Evolutionary conservation across 2,113 vertebrate species (phyloP).

Genomic region (Thryonomys swinderianus): DNA sequence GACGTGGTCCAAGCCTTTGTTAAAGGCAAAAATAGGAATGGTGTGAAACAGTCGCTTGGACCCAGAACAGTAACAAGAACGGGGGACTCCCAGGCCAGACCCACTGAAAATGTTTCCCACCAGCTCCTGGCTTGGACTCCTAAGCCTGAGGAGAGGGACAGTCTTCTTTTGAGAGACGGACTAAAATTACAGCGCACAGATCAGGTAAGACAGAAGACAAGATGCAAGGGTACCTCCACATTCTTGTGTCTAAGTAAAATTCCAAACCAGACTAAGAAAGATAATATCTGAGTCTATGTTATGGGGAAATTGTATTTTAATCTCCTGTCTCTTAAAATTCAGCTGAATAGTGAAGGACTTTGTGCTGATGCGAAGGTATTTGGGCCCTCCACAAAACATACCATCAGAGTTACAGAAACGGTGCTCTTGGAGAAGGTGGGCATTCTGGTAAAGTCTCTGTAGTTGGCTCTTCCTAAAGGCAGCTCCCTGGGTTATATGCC

Average conservation of each 20-base stretch:
- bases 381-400: neutral
- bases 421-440: neutral
- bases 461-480: neutral
- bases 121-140: neutral
- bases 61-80: neutral
- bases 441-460: rapidly evolving
- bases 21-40: neutral
- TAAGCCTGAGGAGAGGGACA: neutral
- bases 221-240: rapidly evolving
- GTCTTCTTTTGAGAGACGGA: neutral
- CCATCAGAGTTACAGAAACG: neutral
- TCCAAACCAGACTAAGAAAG: neutral
- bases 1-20: neutral
- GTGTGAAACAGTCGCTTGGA: neutral
- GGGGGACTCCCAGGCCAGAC: too few relatives aligned
- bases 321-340: neutral
- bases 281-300: neutral
- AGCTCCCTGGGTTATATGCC: slow-evolving; percentile 57
- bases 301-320: neutral
- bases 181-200: rapidly evolving
- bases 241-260: neutral
- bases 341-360: neutral
- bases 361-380: neutral
- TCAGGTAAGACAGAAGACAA: too few relatives aligned
- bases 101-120: neutral